Conservation (phyloP, 2,797 vertebrate genomes). For the Sternotherus odoratus region DNA sequence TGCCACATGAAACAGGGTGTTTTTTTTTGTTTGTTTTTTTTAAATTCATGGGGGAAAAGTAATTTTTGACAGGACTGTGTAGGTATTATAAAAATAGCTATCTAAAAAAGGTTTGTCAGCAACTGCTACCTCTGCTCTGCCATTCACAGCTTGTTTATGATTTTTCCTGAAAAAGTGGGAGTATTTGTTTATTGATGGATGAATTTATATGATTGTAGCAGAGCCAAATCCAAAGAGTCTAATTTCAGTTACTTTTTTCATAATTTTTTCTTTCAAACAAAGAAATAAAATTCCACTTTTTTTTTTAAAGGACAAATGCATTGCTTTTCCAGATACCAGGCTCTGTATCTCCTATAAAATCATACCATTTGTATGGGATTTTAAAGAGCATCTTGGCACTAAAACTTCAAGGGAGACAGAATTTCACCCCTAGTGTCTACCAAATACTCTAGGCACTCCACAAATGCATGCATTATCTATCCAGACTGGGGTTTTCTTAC, state of each 20-base stretch:
- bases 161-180: slow-evolving; percentile 36
- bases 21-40: slow-evolving; percentile 37
- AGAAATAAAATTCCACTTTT: slow-evolving; percentile 10
- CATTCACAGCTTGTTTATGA: slow-evolving; percentile 48
- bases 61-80: slow-evolving; percentile 54
- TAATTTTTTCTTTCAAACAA: background rate
- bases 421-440: background rate
- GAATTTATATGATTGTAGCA: slow-evolving; percentile 51
- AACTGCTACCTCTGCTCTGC: slow-evolving; percentile 26
- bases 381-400: background rate
- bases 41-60: slow-evolving; percentile 59
- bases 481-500: background rate
- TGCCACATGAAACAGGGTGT: slow-evolving; percentile 41
- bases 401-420: background rate
- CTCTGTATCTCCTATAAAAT: slow-evolving; percentile 12
- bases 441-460: background rate
- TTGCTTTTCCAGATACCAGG: background rate
- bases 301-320: background rate
- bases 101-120: slow-evolving; percentile 33
- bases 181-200: slow-evolving; percentile 56
- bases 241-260: slow-evolving; percentile 27
- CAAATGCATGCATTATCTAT: background rate
- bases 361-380: background rate
- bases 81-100: slow-evolving; percentile 40
- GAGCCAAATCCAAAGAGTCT: slow-evolving; percentile 26